A percentile compares a stretch with the other conserved stretches of the same genome.
Conservation (phyloP, 2,888 invertebrate species). For the Lordiphosa andalusiaca region DNA sequence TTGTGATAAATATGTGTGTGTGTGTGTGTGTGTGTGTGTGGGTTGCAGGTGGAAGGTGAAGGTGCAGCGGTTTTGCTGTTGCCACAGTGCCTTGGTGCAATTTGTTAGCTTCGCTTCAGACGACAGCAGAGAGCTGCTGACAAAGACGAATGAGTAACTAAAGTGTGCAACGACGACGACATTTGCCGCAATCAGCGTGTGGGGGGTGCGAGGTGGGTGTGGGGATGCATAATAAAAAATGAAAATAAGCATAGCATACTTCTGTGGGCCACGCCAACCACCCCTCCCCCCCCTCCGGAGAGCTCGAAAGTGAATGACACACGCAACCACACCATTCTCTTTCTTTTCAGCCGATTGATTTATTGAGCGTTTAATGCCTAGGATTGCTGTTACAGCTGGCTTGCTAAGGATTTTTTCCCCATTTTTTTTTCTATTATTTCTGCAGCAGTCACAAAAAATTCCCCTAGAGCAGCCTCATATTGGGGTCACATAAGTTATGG, state of each 20-base stretch:
- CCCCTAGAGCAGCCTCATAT: conserved; percentile 6
- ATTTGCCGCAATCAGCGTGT: conserved; percentile 45
- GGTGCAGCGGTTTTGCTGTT: no score
- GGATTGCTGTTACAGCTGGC: conserved; percentile 30
- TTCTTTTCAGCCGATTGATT: conserved; percentile 36
- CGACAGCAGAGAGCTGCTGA: conserved; percentile 37
- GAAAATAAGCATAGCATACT: conserved; percentile 49
- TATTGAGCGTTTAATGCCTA: conserved; percentile 43
- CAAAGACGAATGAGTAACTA: conserved; percentile 54
- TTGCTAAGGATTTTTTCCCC: conserved; percentile 3
- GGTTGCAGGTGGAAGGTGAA: conserved; percentile 44
- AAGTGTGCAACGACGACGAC: conserved; percentile 22
- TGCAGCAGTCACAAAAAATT: no score
- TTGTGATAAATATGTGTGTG: conserved; percentile 59
- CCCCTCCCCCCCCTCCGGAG: no score
- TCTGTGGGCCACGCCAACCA: conserved; percentile 25
- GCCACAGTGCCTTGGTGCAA: conserved; percentile 34
- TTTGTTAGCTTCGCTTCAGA: conserved; percentile 46
- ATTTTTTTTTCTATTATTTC: conserved; percentile 1
- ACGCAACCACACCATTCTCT: conserved; percentile 5
- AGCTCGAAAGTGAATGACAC: conserved; percentile 10
- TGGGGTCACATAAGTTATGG: conserved; percentile 31
- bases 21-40: conserved; percentile 54
- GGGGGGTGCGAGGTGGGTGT: conserved; percentile 14
- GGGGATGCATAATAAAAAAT: conserved; percentile 49